Evolutionary conservation across 2,113 vertebrate species (phyloP).

Genomic region (Greenwoodochromis staneri): DNA sequence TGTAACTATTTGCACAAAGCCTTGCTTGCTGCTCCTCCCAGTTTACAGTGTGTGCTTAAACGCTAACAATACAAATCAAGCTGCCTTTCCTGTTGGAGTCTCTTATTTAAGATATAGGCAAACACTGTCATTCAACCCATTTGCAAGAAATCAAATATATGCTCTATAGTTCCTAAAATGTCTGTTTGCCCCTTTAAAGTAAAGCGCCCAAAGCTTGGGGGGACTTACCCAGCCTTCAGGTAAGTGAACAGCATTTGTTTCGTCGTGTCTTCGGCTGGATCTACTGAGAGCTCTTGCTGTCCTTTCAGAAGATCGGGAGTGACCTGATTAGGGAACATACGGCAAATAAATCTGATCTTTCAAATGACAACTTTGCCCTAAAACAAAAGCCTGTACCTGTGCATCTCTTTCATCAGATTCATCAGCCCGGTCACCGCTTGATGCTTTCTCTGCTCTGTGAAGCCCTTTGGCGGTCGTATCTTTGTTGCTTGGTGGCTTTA

Average conservation of each 20-base stretch:
- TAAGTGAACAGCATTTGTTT: slow-evolving; percentile 89
- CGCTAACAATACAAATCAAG: background rate
- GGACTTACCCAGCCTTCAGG: slow-evolving; percentile 87
- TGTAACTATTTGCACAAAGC: background rate
- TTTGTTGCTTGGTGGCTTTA: background rate
- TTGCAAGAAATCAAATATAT: background rate
- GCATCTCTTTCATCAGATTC: slow-evolving; percentile 47
- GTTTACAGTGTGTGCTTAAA: background rate
- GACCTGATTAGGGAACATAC: slow-evolving; percentile 73
- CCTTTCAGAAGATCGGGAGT: slow-evolving; percentile 96
- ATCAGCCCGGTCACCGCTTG: background rate
- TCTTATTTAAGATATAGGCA: background rate
- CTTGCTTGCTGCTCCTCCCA: background rate
- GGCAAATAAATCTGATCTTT: slow-evolving; percentile 24
- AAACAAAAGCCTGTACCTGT: slow-evolving; percentile 53
- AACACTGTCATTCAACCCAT: background rate
- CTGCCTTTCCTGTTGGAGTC: background rate
- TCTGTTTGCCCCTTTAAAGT: background rate
- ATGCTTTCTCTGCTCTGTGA: slow-evolving; percentile 21
- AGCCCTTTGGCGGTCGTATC: background rate
- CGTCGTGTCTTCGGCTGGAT: slow-evolving; percentile 83
- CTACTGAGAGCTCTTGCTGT: slow-evolving; percentile 81
- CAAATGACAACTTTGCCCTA: background rate
- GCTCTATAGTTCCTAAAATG: background rate
- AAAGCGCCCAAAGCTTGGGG: background rate